Conservation (phyloP, 64 coral and sea anemone species). For the Montipora capricornis region DNA sequence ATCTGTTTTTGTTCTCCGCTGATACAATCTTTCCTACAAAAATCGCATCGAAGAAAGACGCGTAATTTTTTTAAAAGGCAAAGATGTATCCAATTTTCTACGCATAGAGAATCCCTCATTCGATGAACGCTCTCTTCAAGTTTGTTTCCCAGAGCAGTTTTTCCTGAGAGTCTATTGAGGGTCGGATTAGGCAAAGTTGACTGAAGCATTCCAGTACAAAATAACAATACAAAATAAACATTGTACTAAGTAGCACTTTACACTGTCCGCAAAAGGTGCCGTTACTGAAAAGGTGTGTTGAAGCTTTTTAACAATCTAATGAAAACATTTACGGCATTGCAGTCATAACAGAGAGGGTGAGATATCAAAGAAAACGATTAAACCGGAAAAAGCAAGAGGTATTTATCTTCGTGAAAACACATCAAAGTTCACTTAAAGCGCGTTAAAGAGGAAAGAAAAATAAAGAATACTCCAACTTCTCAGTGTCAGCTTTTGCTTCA, state of each 20-base stretch:
- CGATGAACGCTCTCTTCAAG: no score
- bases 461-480: no score
- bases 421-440: background rate
- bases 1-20: background rate
- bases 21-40: background rate
- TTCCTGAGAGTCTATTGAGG: background rate
- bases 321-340: background rate
- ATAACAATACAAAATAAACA: background rate
- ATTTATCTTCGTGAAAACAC: background rate
- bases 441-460: background rate
- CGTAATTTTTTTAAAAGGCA: no score
- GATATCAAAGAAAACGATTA: no score
- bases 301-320: conserved; percentile 4
- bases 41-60: no score
- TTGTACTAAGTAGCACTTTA: background rate
- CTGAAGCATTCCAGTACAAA: background rate
- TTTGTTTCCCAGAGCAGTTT: no score
- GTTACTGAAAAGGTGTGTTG: background rate
- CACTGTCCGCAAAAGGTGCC: background rate
- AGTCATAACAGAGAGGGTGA: background rate
- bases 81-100: no score
- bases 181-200: background rate
- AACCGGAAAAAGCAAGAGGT: background rate
- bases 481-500: no score
- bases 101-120: no score